Percentiles rank a stretch among this genome's conserved stretches.
phyloP scores from a whole-genome alignment of 1,140 invertebrate genomes.

The Ptiloglossa arizonensis region DNA sequence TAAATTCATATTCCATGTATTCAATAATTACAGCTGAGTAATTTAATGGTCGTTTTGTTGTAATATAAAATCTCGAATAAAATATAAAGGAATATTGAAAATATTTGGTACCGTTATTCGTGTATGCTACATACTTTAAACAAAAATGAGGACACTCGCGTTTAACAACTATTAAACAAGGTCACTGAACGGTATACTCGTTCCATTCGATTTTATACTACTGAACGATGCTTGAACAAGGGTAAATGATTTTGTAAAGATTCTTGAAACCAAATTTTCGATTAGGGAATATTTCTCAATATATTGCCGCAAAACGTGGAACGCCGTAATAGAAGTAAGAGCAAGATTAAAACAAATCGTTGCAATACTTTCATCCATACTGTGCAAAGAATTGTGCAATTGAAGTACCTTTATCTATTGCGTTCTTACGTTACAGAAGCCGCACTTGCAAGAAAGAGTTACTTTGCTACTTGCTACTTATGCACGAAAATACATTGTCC shows the following conservation, averaged over 20 bases:
- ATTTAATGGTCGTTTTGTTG: no score
- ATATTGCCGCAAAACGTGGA: no score
- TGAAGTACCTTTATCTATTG: background rate
- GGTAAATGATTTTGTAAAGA: background rate
- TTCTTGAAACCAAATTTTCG: background rate
- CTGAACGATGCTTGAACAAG: background rate
- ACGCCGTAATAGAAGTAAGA: background rate
- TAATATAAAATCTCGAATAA: background rate
- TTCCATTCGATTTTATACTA: slow-evolving; percentile 44
- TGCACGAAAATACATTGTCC: no score
- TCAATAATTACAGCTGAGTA: background rate
- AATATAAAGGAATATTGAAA: slow-evolving; percentile 15
- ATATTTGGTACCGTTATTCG: slow-evolving; percentile 38
- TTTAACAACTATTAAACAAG: slow-evolving; percentile 56
- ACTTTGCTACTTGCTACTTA: no score
- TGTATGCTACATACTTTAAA: slow-evolving; percentile 40
- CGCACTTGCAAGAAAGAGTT: no score
- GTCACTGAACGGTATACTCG: slow-evolving; percentile 53
- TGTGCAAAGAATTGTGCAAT: background rate
- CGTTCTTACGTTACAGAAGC: no score
- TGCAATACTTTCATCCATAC: no score
- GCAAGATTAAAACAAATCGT: background rate
- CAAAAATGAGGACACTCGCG: slow-evolving; percentile 45
- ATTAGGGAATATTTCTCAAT: background rate
- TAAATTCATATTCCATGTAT: background rate